Conservation (phyloP, 37 sponge, comb jelly and placozoan genomes). For the Haliclona indistincta region DNA sequence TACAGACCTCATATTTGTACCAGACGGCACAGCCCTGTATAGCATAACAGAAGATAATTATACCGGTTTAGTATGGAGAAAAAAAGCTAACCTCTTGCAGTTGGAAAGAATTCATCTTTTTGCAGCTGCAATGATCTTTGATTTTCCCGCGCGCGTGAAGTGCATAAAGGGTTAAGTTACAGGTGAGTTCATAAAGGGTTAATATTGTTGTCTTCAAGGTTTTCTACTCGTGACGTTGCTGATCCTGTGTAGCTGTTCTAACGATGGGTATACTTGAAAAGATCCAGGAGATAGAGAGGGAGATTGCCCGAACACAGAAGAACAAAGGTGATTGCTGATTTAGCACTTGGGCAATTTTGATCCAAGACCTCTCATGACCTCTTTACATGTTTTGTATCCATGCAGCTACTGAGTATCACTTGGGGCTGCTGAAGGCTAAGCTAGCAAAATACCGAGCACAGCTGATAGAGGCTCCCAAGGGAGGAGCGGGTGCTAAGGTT, state of each 20-base stretch:
- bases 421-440: conserved; percentile 98
- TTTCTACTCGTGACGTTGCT: neutral
- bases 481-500: conserved; percentile 68
- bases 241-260: too few relatives aligned
- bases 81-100: too few relatives aligned
- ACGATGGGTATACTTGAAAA: conserved; percentile 99
- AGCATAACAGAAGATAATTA: neutral
- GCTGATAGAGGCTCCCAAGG: conserved; percentile 79
- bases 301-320: conserved; percentile 97
- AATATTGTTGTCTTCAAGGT: too few relatives aligned
- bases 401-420: conserved; percentile 97
- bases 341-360: neutral
- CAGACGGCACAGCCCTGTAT: too few relatives aligned
- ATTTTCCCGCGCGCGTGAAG: neutral
- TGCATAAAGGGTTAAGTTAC: neutral
- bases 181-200: too few relatives aligned
- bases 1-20: too few relatives aligned
- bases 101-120: too few relatives aligned
- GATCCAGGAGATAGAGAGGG: conserved; percentile 94
- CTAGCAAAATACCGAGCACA: conserved; percentile 97
- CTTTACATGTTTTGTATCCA: neutral
- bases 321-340: conserved; percentile 80
- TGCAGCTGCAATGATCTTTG: neutral
- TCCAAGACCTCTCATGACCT: neutral
- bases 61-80: neutral